Percentiles rank a stretch among this genome's conserved stretches.
Evolutionary conservation across 1,140 invertebrate genomes (phyloP).

Genomic region (Idris sp.): DNA sequence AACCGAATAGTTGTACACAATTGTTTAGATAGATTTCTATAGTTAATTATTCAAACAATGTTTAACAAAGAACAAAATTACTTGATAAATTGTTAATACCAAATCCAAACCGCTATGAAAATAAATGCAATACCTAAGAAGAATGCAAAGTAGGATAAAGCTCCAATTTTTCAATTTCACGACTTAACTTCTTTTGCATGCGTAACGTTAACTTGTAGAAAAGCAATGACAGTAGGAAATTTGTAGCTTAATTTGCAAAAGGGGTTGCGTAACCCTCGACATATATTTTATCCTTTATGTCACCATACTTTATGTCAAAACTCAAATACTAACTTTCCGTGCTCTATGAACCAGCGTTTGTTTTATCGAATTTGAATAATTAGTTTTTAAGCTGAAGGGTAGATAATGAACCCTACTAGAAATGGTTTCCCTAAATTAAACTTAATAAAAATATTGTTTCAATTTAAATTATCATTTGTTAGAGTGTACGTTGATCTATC

Average conservation of each 20-base stretch:
- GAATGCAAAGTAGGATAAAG: neutral
- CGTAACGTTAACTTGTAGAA: conserved; percentile 29
- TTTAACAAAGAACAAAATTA: too few relatives aligned
- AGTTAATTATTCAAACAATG: too few relatives aligned
- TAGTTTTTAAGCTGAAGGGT: conserved; percentile 46
- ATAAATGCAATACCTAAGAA: conserved; percentile 3
- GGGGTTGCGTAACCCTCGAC: conserved; percentile 44
- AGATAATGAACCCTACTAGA: conserved; percentile 41
- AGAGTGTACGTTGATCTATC: neutral
- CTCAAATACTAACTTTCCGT: conserved; percentile 48
- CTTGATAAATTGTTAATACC: too few relatives aligned
- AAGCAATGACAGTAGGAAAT: conserved; percentile 46
- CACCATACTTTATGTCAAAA: conserved; percentile 54
- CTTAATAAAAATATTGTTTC: conserved; percentile 24
- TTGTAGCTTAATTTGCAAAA: conserved; percentile 54
- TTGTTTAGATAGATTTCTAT: too few relatives aligned
- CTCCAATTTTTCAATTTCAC: conserved; percentile 33
- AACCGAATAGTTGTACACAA: neutral
- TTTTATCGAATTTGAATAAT: conserved; percentile 60
- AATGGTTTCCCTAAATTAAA: conserved; percentile 15
- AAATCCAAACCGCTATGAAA: neutral
- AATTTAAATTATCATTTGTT: conserved; percentile 4
- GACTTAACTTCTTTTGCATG: conserved; percentile 37
- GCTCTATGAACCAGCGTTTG: conserved; percentile 27
- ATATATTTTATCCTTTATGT: conserved; percentile 57